A percentile compares a stretch with the other conserved stretches of the same genome.
Evolutionary conservation across 2,888 invertebrate genomes (phyloP).

Genomic region (Eulithis testata): DNA sequence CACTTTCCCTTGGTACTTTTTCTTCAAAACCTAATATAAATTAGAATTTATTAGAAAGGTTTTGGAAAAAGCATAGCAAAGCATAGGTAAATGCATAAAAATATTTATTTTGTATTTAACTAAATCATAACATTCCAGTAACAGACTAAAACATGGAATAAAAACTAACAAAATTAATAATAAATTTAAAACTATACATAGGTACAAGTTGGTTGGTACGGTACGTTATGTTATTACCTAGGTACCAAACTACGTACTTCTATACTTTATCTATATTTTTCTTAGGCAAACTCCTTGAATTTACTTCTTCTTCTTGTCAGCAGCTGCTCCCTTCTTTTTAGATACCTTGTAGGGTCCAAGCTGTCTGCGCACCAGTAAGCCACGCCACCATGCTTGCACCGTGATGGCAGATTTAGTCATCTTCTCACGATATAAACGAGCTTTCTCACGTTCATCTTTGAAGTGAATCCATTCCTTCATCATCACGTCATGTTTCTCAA

Average conservation of each 20-base stretch:
- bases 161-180: constrained; percentile 10
- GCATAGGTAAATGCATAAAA: no score
- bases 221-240: no score
- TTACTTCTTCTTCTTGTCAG: constrained; percentile 19
- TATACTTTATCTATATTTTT: not conserved
- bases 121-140: not conserved
- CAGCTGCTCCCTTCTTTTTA: constrained; percentile 25
- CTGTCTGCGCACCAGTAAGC: constrained; percentile 67
- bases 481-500: constrained; percentile 56
- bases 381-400: constrained; percentile 80
- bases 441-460: constrained; percentile 66
- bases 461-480: constrained; percentile 68
- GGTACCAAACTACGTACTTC: not conserved
- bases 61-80: no score
- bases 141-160: constrained; percentile 1
- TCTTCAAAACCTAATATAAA: no score
- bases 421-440: constrained; percentile 55
- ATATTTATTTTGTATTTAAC: not conserved
- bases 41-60: no score
- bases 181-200: constrained; percentile 2
- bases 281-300: not conserved
- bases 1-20: no score
- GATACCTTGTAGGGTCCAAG: constrained; percentile 65
- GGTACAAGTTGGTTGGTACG: not conserved
- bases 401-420: constrained; percentile 67